Conservation (phyloP, 2,797 vertebrate species). For the Amazonetta brasiliensis region DNA sequence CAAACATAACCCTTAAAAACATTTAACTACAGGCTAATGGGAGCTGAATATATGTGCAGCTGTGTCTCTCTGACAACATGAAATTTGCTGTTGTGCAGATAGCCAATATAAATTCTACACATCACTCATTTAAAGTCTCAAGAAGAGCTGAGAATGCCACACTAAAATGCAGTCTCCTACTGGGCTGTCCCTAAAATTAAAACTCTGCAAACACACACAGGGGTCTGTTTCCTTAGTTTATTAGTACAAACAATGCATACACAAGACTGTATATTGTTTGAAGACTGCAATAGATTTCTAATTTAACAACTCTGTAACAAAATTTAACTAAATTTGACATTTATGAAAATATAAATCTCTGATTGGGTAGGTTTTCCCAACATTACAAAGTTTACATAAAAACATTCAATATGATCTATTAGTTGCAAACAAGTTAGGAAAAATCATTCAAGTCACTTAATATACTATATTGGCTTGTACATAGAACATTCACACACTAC, state of each 20-base stretch:
- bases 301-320: conserved; percentile 99
- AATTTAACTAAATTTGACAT: conserved; percentile 99
- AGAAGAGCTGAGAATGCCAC: background rate
- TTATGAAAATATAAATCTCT: conserved; percentile 99
- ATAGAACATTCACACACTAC: conserved; percentile 90
- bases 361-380: conserved; percentile 94
- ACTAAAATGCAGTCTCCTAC: background rate
- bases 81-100: background rate
- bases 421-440: conserved; percentile 97
- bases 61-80: background rate
- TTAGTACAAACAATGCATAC: conserved; percentile 99
- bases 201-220: background rate
- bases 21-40: background rate
- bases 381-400: conserved; percentile 99
- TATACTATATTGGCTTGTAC: conserved; percentile 92
- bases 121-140: background rate
- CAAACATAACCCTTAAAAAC: background rate
- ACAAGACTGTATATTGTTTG: conserved; percentile 96
- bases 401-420: conserved; percentile 99
- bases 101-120: background rate
- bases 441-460: conserved; percentile 98
- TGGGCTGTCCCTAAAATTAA: background rate
- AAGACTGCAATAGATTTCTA: conserved; percentile 91
- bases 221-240: conserved; percentile 74
- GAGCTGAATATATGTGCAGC: background rate